phyloP scores from a whole-genome alignment of 2,113 vertebrate genomes.

The Galbula dea region DNA sequence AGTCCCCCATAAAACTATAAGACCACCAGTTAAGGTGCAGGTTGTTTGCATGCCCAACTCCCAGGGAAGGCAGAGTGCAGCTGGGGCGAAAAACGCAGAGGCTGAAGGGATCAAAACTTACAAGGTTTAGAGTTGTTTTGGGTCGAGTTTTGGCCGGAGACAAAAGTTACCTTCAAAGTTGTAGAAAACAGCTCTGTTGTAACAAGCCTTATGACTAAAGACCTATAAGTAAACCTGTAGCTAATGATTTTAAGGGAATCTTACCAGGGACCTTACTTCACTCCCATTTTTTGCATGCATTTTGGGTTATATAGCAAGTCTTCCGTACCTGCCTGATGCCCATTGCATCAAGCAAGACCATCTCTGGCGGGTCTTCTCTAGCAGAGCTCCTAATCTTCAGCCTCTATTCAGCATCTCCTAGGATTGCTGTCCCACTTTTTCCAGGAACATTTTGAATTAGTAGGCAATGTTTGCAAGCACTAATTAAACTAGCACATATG shows the following conservation, averaged over 20 bases:
- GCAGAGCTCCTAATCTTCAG: background rate
- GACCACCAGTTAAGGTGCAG: background rate
- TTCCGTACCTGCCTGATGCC: background rate
- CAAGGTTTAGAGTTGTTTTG: background rate
- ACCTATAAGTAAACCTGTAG: background rate
- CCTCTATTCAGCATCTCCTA: background rate
- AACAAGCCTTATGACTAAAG: background rate
- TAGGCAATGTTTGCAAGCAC: background rate
- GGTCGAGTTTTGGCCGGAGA: background rate
- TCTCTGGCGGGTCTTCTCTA: background rate
- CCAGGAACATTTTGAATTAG: background rate
- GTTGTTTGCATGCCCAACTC: background rate
- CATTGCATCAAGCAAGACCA: no score
- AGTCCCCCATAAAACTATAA: accelerated
- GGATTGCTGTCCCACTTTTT: background rate
- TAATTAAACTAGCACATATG: background rate
- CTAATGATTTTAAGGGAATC: background rate
- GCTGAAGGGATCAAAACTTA: background rate
- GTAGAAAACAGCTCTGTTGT: background rate
- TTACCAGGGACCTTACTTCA: background rate
- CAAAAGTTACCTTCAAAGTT: background rate
- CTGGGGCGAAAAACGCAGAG: background rate
- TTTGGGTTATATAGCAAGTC: background rate
- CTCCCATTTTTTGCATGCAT: background rate
- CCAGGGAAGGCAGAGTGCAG: background rate